phyloP scores from a whole-genome alignment of 2,113 vertebrate species.

The Lota lota region DNA sequence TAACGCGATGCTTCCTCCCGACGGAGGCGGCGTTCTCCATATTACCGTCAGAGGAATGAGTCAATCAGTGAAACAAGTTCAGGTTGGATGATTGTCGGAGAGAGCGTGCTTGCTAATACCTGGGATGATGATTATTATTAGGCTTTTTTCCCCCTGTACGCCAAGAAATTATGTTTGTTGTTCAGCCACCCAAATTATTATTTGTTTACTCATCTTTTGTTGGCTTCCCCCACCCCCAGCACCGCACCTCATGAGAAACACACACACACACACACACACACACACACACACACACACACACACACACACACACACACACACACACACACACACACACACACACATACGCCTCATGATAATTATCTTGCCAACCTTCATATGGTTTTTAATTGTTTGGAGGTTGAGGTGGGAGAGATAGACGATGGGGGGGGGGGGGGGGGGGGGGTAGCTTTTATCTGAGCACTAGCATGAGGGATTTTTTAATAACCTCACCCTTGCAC shows the following conservation, averaged over 20 bases:
- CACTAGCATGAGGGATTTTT: no score
- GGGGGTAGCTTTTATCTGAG: neutral
- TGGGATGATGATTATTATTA: constrained; percentile 20
- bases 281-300: neutral
- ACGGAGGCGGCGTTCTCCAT: neutral
- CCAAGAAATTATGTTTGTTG: constrained; percentile 45
- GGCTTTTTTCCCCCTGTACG: constrained; percentile 22
- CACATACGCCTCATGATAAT: constrained; percentile 54
- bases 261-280: neutral
- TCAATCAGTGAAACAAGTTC: constrained; percentile 4
- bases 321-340: neutral
- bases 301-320: neutral
- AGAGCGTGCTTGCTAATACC: no score
- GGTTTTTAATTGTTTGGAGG: constrained; percentile 67
- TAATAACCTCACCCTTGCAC: no score
- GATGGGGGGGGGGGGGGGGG: neutral
- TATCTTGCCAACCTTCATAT: constrained; percentile 71
- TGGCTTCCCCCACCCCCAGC: constrained; percentile 28
- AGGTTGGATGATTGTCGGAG: no score
- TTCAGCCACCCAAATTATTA: constrained; percentile 58
- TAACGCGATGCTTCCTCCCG: constrained; percentile 5
- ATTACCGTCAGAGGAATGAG: constrained; percentile 28
- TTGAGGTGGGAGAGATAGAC: constrained; percentile 56
- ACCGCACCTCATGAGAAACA: no score
- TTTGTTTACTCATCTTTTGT: constrained; percentile 59